Evolutionary conservation across 2,888 invertebrate genomes (phyloP), one percentile per base, ranked within the genome.

Genomic region (Tribolium freemani): DNA sequence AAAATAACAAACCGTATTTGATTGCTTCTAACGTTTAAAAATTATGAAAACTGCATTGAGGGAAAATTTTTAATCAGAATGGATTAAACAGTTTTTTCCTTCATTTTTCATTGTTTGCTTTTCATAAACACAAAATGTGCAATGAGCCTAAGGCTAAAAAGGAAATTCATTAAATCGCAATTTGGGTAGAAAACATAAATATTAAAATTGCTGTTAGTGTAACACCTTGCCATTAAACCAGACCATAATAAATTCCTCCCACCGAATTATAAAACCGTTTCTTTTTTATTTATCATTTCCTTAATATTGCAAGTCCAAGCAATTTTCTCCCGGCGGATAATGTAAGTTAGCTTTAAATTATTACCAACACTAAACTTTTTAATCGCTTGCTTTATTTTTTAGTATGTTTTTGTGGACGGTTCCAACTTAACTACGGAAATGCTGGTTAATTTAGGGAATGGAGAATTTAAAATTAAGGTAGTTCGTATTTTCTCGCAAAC

Each of bases 331-430:
- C 84, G 26, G 83, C 85, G 8, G 80, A 83, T 44, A 85, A 86
- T 70, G 83, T 83, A 77, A 79, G 80, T 73, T 57, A 57, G 11
- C 9, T 10, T 13, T 53, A 11, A 44, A 63, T 48, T 13, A 68
- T 38, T n/a, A 38, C 16, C 16, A 16, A 16, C 16, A 38, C 8
- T 38, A n/a, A n/a, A n/a, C n/a, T 38, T 8, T 8, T 56, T 67
- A 5, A 45, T 53, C 11, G 5, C n/a, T 56, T 56, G n/a, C 26
- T 10, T 56, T 26, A 26, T 38, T 38, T 38, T 48, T 13, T 79
- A 89, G 88, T 87, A 84, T 69, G 78, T 90, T n/a, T 87, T 87
- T 46, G 75, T 91, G 76, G 90, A 90, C 80, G 91, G 91, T 6
- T 85, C 87, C 76, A 89, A 87, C 77, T 83, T 91, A 64, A 86